Base-by-base conservation (phyloP, 2,797 vertebrate genomes). In the Glossophaga mutica region DNA sequence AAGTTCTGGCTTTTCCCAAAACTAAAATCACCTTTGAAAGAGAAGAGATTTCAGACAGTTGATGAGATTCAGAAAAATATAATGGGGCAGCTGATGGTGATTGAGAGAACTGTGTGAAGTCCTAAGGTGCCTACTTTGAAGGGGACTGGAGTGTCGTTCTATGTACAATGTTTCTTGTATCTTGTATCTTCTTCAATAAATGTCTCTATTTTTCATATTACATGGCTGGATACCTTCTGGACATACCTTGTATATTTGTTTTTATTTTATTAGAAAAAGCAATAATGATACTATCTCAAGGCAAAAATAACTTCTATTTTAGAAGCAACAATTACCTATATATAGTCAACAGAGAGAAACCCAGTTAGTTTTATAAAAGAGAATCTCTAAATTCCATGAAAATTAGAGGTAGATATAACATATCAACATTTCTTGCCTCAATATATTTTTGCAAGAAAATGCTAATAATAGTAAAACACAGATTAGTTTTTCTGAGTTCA, bases 341-440 rank as follows among this genome's bases (percentile, higher is more conserved):
- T 34, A 65, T 14, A 97, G 74, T 84, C 12, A 93, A 86, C 73
- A 87, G 16, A 62, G 82, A 71, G 55, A 94, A 93, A 78, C 19
- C 19, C 95, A 97, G n/a, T 52, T 77, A 70, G 37, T 5, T 5
- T 5, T 67, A 77, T 79, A 92, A 96, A 74, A 50, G 68, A 82
- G 50, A 62, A 21, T 92, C 15, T n/a, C 42, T 50, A 55, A 95
- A 70, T 68, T 92, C 34, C 44, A 57, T 32, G 91, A 96, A 93
- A 71, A 89, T 0, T 70, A 22, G 15, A 68, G 44, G 6, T 88
- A 37, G 85, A 96, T 67, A 46, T 77, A 87, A 55, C 48, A 84
- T 93, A 77, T 22, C 94, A 82, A 42, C 18, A 34, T 78, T 97
- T 97, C 57, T 32, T 83, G n/a, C 50, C 77, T 95, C 2, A 71